These are phyloP conservation scores for Dolichomitus sp. DNA, from an alignment of 2,888 invertebrate species.

Conservation along the genomic window DNA sequence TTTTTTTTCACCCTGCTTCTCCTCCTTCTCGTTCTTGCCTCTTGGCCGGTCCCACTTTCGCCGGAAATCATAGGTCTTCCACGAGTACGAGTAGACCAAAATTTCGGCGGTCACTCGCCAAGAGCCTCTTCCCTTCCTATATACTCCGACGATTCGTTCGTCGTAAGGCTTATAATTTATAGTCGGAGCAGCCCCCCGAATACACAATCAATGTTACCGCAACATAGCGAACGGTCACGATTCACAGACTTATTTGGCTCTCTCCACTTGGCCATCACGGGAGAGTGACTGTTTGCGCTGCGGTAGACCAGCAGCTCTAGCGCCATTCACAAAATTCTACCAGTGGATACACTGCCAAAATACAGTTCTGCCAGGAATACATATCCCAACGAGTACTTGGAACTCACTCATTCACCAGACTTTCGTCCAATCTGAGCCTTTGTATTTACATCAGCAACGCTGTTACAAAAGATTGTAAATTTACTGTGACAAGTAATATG, in stretches of 20 bases:
- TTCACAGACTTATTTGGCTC: neutral
- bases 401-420: conserved; percentile 1
- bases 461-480: too few species aligned
- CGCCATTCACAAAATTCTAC: conserved; percentile 26
- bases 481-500: too few species aligned
- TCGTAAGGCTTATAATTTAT: conserved; percentile 79
- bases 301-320: conserved; percentile 46
- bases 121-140: neutral
- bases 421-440: neutral
- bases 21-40: conserved; percentile 43
- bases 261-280: neutral
- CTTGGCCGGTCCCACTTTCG: conserved; percentile 58
- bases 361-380: conserved; percentile 3
- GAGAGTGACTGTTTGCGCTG: conserved; percentile 50
- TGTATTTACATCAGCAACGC: neutral
- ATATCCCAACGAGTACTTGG: conserved; percentile 3
- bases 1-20: conserved; percentile 52
- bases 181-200: conserved; percentile 71
- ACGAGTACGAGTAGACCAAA: conserved; percentile 26
- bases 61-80: conserved; percentile 64
- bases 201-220: conserved; percentile 56
- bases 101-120: conserved; percentile 39
- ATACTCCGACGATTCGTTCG: conserved; percentile 65
- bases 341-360: neutral
- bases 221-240: conserved; percentile 8